Percentiles rank a stretch among this genome's conserved stretches.
Conservation (phyloP, 2,888 invertebrate genomes). For the Oxystoma pomonae region DNA sequence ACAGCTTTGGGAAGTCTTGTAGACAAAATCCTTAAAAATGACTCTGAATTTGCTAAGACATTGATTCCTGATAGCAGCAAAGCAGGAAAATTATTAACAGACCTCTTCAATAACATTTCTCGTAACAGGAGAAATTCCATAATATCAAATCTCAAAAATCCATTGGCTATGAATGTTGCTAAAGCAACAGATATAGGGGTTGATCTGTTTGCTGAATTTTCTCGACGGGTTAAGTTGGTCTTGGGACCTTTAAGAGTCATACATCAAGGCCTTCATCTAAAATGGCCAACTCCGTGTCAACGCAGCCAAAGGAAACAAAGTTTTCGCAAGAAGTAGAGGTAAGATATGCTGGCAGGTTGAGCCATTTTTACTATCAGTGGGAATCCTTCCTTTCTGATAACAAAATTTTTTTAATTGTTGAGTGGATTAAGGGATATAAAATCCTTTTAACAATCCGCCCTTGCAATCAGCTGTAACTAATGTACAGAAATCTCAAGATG, state of each 20-base stretch:
- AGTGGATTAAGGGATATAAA: neutral
- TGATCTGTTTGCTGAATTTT: neutral
- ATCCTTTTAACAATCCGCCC: neutral
- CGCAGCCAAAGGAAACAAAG: neutral
- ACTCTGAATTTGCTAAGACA: neutral
- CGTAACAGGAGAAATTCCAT: neutral
- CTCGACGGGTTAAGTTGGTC: neutral
- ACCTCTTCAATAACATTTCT: neutral
- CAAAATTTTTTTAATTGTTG: neutral
- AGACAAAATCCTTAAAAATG: neutral
- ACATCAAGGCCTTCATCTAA: neutral
- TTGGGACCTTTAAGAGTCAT: neutral
- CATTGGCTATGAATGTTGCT: neutral
- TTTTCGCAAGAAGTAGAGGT: neutral
- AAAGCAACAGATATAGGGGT: neutral
- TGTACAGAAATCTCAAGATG: neutral
- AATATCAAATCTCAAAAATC: neutral
- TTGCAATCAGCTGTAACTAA: neutral
- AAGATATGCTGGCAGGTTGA: neutral
- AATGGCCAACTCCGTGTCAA: too few relatives aligned
- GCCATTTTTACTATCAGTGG: neutral
- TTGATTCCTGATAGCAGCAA: neutral
- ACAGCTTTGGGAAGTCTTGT: neutral
- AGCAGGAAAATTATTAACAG: neutral
- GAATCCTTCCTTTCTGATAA: neutral